phyloP scores from a whole-genome alignment of 2,888 invertebrate species.

The Tetranychus truncatus region DNA sequence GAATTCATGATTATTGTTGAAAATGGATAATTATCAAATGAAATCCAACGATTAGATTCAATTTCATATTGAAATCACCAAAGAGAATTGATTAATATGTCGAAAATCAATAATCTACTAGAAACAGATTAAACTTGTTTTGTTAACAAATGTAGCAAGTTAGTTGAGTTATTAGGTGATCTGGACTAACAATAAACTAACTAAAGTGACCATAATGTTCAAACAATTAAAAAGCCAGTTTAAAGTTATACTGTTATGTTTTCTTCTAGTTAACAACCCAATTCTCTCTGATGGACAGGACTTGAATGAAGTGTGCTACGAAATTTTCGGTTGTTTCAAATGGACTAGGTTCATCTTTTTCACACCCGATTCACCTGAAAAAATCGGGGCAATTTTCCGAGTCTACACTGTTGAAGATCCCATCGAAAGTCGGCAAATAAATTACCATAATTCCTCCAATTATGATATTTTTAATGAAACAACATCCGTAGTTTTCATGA shows the following conservation, averaged over 20 bases:
- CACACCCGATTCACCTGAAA: not conserved
- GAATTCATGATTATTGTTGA: too few relatives aligned
- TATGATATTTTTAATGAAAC: not conserved
- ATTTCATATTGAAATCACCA: too few relatives aligned
- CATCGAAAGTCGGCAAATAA: not conserved
- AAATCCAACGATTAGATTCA: too few relatives aligned
- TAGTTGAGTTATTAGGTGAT: too few relatives aligned
- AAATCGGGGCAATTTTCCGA: not conserved
- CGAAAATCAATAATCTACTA: too few relatives aligned
- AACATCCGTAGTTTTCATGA: not conserved
- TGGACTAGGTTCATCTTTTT: constrained; percentile 6
- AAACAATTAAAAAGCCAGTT: not conserved
- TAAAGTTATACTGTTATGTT: not conserved
- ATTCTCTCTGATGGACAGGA: not conserved
- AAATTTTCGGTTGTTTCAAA: not conserved
- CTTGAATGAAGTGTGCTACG: not conserved
- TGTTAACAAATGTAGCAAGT: too few relatives aligned
- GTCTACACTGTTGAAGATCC: not conserved
- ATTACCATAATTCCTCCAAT: not conserved
- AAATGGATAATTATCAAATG: too few relatives aligned
- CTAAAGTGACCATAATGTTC: not conserved
- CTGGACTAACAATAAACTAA: too few relatives aligned
- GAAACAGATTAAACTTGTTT: too few relatives aligned
- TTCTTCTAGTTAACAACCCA: not conserved
- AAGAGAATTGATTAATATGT: too few relatives aligned